A percentile compares a stretch with the other conserved stretches of the same genome.
These are phyloP conservation scores for Halocaridina rubra DNA, from an alignment of 2,888 invertebrate genomes.

Conservation along the genomic window DNA sequence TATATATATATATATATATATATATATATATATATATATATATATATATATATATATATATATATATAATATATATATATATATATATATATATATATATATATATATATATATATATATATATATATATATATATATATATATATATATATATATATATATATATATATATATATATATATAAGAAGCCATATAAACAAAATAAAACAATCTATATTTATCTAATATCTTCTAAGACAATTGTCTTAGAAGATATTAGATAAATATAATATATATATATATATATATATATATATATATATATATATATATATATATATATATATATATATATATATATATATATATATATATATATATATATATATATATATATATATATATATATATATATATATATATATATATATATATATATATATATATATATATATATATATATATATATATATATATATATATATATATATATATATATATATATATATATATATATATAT, in stretches of 20 bases:
- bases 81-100: neutral
- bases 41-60: neutral
- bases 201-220: too few species aligned
- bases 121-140: neutral
- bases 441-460: slow-evolving; percentile 2
- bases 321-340: slow-evolving; percentile 16
- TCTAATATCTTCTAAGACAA: too few species aligned
- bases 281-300: slow-evolving; percentile 19
- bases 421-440: slow-evolving; percentile 3
- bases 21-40: neutral
- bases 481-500: too few species aligned
- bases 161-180: neutral
- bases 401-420: slow-evolving; percentile 1
- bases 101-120: neutral
- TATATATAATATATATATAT: neutral
- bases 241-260: too few species aligned
- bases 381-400: slow-evolving; percentile 14
- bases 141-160: neutral
- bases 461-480: neutral
- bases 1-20: too few species aligned
- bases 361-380: slow-evolving; percentile 10
- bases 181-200: too few species aligned
- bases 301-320: slow-evolving; percentile 16
- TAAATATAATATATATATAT: slow-evolving; percentile 14
- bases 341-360: slow-evolving; percentile 16